These are phyloP conservation scores for Phyllotis vaccarum DNA, from an alignment of 2,797 vertebrate species.

Conservation along the genomic window DNA sequence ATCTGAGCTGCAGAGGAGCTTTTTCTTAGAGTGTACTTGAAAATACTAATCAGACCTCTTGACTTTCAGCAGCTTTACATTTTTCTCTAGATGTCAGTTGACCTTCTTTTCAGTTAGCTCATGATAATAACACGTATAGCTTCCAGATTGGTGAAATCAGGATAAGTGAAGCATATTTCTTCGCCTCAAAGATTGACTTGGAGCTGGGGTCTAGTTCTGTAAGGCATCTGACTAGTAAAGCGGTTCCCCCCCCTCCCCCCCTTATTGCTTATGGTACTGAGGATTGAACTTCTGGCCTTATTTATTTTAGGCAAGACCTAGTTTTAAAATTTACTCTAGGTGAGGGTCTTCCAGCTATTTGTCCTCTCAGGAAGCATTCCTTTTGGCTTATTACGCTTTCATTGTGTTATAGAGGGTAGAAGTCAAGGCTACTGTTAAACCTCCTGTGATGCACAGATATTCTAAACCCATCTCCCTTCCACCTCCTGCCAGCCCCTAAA, in stretches of 20 bases:
- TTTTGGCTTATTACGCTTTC: neutral
- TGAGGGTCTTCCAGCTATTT: neutral
- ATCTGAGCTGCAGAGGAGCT: neutral
- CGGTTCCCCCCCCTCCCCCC: neutral
- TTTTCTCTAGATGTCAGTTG: neutral
- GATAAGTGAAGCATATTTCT: neutral
- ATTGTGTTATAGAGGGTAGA: neutral
- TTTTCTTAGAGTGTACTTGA: neutral
- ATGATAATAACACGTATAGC: neutral
- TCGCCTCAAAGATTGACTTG: neutral
- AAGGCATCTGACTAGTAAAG: neutral
- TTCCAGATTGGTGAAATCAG: neutral
- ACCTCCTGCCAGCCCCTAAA: neutral
- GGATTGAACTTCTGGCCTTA: neutral
- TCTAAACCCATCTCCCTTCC: neutral
- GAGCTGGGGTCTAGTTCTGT: neutral
- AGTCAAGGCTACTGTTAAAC: neutral
- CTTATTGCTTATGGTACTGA: neutral
- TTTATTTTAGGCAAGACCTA: neutral
- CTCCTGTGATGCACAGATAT: neutral
- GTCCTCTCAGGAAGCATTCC: neutral
- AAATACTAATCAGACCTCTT: neutral
- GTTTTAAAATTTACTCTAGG: neutral
- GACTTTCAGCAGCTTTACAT: neutral
- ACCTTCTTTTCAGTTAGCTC: neutral